A percentile compares a stretch with the other conserved stretches of the same genome.
These are phyloP conservation scores for Thunnus albacares DNA, from an alignment of 2,797 vertebrate species.

Conservation along the genomic window DNA sequence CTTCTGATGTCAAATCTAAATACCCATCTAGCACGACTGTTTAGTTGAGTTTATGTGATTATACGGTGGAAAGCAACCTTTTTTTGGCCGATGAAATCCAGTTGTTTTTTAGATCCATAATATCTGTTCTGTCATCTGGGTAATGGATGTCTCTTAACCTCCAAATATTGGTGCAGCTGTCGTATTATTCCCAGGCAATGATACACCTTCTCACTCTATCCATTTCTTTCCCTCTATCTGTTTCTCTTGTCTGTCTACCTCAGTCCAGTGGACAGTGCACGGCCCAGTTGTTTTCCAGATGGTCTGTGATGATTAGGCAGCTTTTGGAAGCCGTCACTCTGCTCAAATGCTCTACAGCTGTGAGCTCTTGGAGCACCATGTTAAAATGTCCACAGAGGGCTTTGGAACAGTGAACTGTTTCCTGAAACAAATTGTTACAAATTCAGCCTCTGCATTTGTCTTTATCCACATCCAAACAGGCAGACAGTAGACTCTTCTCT, in stretches of 20 bases:
- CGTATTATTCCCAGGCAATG: constrained; percentile 26
- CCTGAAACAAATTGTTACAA: constrained; percentile 72
- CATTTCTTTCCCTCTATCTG: constrained; percentile 20
- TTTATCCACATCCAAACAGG: constrained; percentile 59
- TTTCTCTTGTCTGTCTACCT: constrained; percentile 53
- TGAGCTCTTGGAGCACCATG: constrained; percentile 66
- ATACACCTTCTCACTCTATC: constrained; percentile 19
- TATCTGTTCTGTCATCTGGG: constrained; percentile 39
- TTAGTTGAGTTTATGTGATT: background rate
- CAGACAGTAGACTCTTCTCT: background rate
- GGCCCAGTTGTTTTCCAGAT: constrained; percentile 80
- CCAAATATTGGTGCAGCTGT: constrained; percentile 36
- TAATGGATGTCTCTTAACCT: constrained; percentile 34
- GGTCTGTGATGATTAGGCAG: constrained; percentile 74
- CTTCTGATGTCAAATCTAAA: constrained; percentile 34
- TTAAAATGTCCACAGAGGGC: constrained; percentile 68
- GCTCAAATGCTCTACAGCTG: constrained; percentile 76
- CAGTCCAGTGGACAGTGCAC: constrained; percentile 60
- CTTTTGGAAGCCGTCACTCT: constrained; percentile 77
- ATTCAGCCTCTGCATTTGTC: constrained; percentile 56
- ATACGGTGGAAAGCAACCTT: constrained; percentile 1
- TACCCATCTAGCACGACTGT: background rate
- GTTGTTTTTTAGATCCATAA: constrained; percentile 2
- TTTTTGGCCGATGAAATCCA: constrained; percentile 31
- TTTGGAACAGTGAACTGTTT: constrained; percentile 48